Evolutionary conservation across 2,888 invertebrate genomes (phyloP).

Genomic region (Phania funesta): DNA sequence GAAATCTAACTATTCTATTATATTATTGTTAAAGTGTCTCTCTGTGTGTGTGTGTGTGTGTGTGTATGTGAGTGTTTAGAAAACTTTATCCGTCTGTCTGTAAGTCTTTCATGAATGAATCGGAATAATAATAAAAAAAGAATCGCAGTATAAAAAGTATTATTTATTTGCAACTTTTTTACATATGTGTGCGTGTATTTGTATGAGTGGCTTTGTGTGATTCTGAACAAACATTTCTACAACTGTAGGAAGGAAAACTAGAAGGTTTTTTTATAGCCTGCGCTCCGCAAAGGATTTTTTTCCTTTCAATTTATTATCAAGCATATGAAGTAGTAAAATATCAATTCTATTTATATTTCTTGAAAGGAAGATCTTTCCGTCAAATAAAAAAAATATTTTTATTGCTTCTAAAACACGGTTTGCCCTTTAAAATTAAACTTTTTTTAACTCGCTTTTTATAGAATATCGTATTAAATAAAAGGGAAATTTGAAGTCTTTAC

Average conservation of each 20-base stretch:
- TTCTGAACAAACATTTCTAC: no score
- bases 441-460: background rate
- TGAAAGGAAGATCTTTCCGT: conserved; percentile 5
- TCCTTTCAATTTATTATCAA: no score
- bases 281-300: no score
- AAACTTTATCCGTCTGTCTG: conserved; percentile 17
- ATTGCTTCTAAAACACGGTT: conserved; percentile 1
- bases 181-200: no score
- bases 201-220: no score
- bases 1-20: conserved; percentile 37
- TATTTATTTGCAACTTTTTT: background rate
- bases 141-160: no score
- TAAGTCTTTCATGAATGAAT: background rate
- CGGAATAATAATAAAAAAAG: background rate
- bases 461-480: background rate
- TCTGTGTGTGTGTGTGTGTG: background rate
- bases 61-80: background rate
- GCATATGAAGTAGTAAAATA: no score
- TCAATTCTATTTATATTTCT: background rate
- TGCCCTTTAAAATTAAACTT: background rate
- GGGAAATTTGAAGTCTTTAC: no score
- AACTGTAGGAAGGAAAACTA: no score
- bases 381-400: conserved; percentile 10
- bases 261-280: no score
- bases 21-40: background rate